phyloP scores from a whole-genome alignment of 2,888 invertebrate species.

The Teleogryllus oceanicus region DNA sequence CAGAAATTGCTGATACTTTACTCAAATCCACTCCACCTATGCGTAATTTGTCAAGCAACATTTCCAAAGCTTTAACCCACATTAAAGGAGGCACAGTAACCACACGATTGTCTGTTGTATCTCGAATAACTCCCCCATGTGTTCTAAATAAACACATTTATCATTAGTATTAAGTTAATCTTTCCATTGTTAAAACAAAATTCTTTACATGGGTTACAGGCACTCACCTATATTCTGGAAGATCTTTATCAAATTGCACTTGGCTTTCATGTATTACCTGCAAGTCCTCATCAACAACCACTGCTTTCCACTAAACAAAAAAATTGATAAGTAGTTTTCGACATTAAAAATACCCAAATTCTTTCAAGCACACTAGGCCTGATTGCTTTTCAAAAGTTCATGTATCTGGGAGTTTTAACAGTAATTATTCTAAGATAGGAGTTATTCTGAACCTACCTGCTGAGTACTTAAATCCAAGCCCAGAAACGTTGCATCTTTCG shows the following conservation, averaged over 20 bases:
- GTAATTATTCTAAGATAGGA: constrained; percentile 18
- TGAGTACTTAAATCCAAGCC: constrained; percentile 86
- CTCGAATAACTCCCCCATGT: constrained; percentile 57
- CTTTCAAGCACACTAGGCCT: too few relatives aligned
- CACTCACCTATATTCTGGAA: constrained; percentile 84
- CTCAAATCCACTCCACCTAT: constrained; percentile 79
- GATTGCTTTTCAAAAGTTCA: too few relatives aligned
- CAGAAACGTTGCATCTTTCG: constrained; percentile 59
- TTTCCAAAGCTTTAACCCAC: constrained; percentile 95
- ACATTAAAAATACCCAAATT: too few relatives aligned
- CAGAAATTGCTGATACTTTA: constrained; percentile 79
- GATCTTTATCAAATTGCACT: constrained; percentile 86
- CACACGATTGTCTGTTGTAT: constrained; percentile 50
- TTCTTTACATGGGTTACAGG: background rate
- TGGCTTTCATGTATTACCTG: constrained; percentile 71
- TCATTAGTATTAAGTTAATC: background rate
- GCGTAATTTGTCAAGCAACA: constrained; percentile 79
- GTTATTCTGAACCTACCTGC: constrained; percentile 58
- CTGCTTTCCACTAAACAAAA: constrained; percentile 74
- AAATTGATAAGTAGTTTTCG: too few relatives aligned
- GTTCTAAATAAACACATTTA: constrained; percentile 49
- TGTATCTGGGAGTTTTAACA: constrained; percentile 26
- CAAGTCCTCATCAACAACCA: constrained; percentile 72
- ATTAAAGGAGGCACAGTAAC: constrained; percentile 82
- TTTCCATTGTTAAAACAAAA: background rate